Conservation (phyloP, 1,140 invertebrate species). For the Proctacanthus coquilletti region DNA sequence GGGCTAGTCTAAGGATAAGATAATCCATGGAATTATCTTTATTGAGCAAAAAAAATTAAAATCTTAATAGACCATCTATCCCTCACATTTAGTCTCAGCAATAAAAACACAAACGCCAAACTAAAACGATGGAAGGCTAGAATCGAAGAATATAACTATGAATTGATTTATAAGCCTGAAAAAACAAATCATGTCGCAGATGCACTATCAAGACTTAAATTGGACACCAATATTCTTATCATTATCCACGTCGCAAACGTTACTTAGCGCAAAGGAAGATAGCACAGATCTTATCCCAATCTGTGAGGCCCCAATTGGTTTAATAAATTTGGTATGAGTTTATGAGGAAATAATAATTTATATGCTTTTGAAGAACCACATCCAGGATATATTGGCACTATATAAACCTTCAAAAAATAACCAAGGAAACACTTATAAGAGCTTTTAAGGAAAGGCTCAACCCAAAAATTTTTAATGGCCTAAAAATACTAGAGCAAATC, state of each 20-base stretch:
- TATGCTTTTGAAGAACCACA: conserved; percentile 2
- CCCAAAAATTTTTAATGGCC: conserved; percentile 6
- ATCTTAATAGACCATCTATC: background rate
- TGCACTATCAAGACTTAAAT: background rate
- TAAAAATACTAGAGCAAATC: conserved; percentile 5
- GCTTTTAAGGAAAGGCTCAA: conserved; percentile 2
- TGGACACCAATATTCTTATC: background rate
- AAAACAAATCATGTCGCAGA: conserved; percentile 4
- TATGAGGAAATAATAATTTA: background rate
- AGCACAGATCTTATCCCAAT: conserved; percentile 3
- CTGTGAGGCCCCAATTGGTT: conserved; percentile 3
- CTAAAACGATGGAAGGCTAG: conserved; percentile 5
- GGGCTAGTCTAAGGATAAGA: conserved; percentile 25
- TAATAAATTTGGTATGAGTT: conserved; percentile 5
- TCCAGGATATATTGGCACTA: conserved; percentile 1
- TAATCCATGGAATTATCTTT: conserved; percentile 13
- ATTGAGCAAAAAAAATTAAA: background rate
- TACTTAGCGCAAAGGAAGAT: background rate
- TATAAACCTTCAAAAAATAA: background rate
- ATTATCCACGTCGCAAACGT: too few relatives aligned
- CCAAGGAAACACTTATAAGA: conserved; percentile 1
- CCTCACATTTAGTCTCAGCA: background rate
- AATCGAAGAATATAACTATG: conserved; percentile 6
- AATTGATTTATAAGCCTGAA: conserved; percentile 4
- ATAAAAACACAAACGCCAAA: conserved; percentile 3